Evolutionary conservation across 2,113 vertebrate genomes (phyloP), one percentile per base, ranked within the genome.

Genomic region (Dolichotis patagonum): DNA sequence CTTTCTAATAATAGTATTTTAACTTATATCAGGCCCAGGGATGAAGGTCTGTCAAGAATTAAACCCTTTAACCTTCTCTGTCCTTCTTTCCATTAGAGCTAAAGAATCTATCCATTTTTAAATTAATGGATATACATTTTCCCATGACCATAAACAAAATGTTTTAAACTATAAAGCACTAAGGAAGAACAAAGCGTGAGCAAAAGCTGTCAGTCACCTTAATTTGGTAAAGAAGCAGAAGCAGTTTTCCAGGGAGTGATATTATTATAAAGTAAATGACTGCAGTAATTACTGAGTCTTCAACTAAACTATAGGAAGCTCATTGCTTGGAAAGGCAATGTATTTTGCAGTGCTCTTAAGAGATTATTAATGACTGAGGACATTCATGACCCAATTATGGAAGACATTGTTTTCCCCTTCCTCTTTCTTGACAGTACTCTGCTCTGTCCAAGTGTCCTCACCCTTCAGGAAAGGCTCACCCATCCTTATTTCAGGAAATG

Each of bases 1-100:
- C 65, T 95, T 94, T 96, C 85, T 95, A 93, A 56, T 65, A 85
- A 94, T 65, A 96, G 19, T 85, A 58, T 83, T 94, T 56, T 93
- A 83, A 94, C 1, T 83, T 69, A 83, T 26, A 17, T 67, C 28
- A 86, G 67, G 49, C 35, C 67, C 11, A 7, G 52, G 38, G 84
- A 80, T 82, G 65, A 81, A 65, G 81, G 8, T 90, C n/a, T n/a
- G 67, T 92, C n/a, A 63, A 82, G 43, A 93, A 82, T 81, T 65
- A 80, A 94, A 96, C 82, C n/a, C 62, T 90, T 96, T 60, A 78
- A 56, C 62, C 83, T 16, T 73, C 49, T 41, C 38, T 60, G 41
- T 75, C 71, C 58, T 82, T 84, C 58, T 82, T 84, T 77, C 88
- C 35, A 22, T 67, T 38, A 78, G 58, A 81, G 49, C 41, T 90